phyloP scores from a whole-genome alignment of 2,113 vertebrate species.

The Brachypodius melanocephalos region DNA sequence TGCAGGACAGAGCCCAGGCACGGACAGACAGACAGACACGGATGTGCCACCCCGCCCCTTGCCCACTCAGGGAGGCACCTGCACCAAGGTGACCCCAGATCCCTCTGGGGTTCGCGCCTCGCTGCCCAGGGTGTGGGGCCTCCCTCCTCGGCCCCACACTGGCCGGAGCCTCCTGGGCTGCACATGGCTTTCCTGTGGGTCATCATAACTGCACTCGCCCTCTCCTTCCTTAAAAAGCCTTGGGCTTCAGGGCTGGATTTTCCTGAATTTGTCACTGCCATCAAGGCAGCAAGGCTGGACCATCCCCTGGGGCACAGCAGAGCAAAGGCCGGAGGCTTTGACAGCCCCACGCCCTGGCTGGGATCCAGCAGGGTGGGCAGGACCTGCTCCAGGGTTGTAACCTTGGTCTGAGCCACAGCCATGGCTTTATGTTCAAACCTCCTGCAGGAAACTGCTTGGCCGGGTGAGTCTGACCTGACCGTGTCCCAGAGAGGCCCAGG shows the following conservation, averaged over 20 bases:
- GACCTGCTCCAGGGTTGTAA: not conserved
- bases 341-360: not conserved
- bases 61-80: not conserved
- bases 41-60: rapidly evolving
- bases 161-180: rapidly evolving
- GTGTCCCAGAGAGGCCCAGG: rapidly evolving
- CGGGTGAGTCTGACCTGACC: not conserved
- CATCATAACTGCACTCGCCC: rapidly evolving
- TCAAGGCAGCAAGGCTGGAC: not conserved
- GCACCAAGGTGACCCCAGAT: not conserved
- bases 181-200: not conserved
- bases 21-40: not conserved
- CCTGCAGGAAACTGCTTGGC: not conserved
- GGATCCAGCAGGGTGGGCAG: not conserved
- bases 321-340: not conserved
- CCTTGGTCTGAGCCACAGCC: not conserved
- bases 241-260: not conserved
- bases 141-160: rapidly evolving
- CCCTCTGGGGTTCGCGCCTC: rapidly evolving
- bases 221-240: slow-evolving; percentile 55
- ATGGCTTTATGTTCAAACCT: not conserved
- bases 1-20: not conserved
- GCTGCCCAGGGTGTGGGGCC: not conserved
- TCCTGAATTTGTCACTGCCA: not conserved
- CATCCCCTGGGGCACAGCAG: not conserved